Evolutionary conservation across 2,113 vertebrate species (phyloP).

Genomic region (Addax nasomaculatus): DNA sequence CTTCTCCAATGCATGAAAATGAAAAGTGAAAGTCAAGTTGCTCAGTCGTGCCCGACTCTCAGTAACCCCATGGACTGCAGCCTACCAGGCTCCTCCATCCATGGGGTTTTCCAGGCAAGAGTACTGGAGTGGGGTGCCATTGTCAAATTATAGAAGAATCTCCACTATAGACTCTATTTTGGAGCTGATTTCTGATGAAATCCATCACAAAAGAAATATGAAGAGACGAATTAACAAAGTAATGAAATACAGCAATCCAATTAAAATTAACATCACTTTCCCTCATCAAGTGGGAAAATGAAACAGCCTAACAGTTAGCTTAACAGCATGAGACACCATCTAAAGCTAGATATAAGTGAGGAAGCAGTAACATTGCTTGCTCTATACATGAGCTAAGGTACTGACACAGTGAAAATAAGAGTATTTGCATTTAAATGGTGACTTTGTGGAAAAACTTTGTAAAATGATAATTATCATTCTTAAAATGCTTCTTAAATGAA

Average conservation of each 20-base stretch:
- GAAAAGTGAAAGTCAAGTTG: too few species aligned
- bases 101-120: too few species aligned
- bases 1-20: too few species aligned
- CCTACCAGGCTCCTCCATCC: too few species aligned
- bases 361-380: conserved; percentile 2
- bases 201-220: conserved; percentile 42
- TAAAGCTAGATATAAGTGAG: conserved; percentile 16
- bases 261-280: conserved; percentile 70
- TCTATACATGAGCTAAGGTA: neutral
- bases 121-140: too few species aligned
- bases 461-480: conserved; percentile 19
- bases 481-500: neutral
- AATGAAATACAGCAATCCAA: conserved; percentile 69
- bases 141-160: neutral
- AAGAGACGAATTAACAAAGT: conserved; percentile 41
- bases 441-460: neutral
- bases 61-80: too few species aligned
- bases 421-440: conserved; percentile 54
- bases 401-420: conserved; percentile 23
- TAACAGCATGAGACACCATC: conserved; percentile 54
- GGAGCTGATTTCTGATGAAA: conserved; percentile 37
- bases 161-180: neutral
- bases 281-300: conserved; percentile 57
- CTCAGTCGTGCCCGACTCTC: too few species aligned
- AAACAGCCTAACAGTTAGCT: conserved; percentile 54